Evolutionary conservation across 2,797 vertebrate species (phyloP).

Genomic region (Spheniscus humboldti): DNA sequence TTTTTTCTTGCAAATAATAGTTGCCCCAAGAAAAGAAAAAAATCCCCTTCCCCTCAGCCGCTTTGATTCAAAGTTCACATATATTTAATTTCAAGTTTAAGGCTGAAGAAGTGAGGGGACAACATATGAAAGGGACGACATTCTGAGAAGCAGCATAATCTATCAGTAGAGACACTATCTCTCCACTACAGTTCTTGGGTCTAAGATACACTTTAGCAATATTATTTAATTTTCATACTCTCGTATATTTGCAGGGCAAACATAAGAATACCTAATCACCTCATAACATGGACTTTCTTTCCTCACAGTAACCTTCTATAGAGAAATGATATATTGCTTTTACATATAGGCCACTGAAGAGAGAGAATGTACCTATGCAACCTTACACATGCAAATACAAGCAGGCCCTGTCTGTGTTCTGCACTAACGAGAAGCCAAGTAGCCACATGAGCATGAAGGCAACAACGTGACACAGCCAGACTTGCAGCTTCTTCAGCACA

Average conservation of each 20-base stretch:
- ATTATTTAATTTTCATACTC: background rate
- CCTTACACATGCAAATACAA: background rate
- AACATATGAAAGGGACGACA: background rate
- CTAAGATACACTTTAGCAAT: background rate
- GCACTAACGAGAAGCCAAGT: background rate
- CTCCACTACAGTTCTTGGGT: background rate
- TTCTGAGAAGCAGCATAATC: background rate
- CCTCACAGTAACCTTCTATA: background rate
- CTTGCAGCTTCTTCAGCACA: fast-evolving
- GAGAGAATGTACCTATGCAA: background rate
- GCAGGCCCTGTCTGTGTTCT: background rate
- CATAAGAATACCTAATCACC: background rate
- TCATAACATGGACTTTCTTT: background rate
- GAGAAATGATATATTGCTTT: background rate
- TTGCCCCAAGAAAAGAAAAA: background rate
- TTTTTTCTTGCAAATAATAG: background rate
- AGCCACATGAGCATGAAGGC: background rate
- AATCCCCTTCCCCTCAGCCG: background rate
- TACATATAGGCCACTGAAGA: background rate
- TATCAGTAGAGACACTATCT: background rate
- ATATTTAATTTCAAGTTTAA: background rate
- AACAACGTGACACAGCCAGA: background rate
- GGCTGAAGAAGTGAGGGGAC: background rate
- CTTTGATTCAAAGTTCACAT: background rate
- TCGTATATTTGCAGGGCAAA: background rate